Evolutionary conservation across 2,113 vertebrate genomes (phyloP), one percentile per base, ranked within the genome.

Genomic region (Sinocyclocheilus anshuiensis): DNA sequence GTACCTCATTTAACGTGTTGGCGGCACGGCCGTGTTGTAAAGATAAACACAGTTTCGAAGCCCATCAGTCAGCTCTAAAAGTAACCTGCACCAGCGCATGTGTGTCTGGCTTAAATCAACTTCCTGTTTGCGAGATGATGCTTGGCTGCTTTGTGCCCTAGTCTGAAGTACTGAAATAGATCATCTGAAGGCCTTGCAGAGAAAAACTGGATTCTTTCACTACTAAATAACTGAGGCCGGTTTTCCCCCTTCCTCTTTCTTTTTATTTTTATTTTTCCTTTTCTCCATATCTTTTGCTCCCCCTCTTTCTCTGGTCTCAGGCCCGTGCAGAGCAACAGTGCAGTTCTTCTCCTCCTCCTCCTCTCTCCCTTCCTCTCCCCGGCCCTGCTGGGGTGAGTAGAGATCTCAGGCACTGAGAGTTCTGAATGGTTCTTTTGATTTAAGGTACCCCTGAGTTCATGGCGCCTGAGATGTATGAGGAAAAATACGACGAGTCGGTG

Each of bases 401-500:
- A 89, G 94, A 92, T 93, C 92, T 95, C 92, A 96, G 92, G 93
- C 92, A 94, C 92, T 95, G 94, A 95, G 95, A 95, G 94, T 94
- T 91, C 95, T 96, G 93, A 96, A 94, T 93, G 92, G 86, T 93
- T 96, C 93, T 96, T 94, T 94, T 95, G 94, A 93, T 94, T 95
- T 95, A 95, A 99, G 98, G 98, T 94, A 99, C 97, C 90, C 98
- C 98, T 90, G 98, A 99, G 94, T 99, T 99, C 93, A 99, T 99
- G 98, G 98, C 98, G 86, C 98, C 98, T 77, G 98, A 99, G 96
- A 99, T 99, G 98, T 99, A 99, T 90, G 98, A 99, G 91, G 98
- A 99, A 95, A 99, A 99, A 94, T 99, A 99, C 15, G 98, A 99
- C 92, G 98, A 99, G 83, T 98, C 96, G 22, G 98, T 99, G 90